Evolutionary conservation across 2,113 vertebrate genomes (phyloP), one percentile per base, ranked within the genome.

Genomic region (Blennius ocellaris): DNA sequence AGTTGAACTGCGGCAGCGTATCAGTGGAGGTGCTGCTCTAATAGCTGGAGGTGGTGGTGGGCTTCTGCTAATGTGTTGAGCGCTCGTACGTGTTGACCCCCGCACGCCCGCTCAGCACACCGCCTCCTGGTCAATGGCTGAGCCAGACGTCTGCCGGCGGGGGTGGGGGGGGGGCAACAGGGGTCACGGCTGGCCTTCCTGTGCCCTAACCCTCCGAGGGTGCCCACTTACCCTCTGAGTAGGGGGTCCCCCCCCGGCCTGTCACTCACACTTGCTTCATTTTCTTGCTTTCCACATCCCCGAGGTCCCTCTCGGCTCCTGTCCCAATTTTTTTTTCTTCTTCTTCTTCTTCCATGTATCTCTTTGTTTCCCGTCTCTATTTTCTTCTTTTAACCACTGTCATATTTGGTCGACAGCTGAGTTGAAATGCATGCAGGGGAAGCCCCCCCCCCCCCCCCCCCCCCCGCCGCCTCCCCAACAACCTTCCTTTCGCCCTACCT

Each of bases 191-290:
- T 85, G 78, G 83, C 76, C 77, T 91, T 91, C 86, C 89, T 90
- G 83, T 90, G 86, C 76, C 78, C 82, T 90, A 84, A 85, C 87
- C 81, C 89, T 86, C 82, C 72, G 69, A 75, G 64, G 90, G 88
- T 90, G 80, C 86, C 89, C 83, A 91, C 90, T 93, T 93, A 89
- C 84, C 86, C 82, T 91, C 76, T 84, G 81, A 79, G 86, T 82
- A 88, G 88, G 89, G 87, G 90, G 85, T 91, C 86, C 66, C 60
- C 66, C 60, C 38, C 79, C 68, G 6, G 39, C 74, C 80, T 90
- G 89, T 87, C 86, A 88, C 74, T 91, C 86, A 90, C 65, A 45
- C 53, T 62, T 62, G 59, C 52, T 51, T 30, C 21, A 8, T 63
- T 17, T 48, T 55, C 11, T 61, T 21, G 58, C 49, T 54, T 89